Conservation (phyloP, 2,797 vertebrate species). For the Tauraco hartlaubi region DNA sequence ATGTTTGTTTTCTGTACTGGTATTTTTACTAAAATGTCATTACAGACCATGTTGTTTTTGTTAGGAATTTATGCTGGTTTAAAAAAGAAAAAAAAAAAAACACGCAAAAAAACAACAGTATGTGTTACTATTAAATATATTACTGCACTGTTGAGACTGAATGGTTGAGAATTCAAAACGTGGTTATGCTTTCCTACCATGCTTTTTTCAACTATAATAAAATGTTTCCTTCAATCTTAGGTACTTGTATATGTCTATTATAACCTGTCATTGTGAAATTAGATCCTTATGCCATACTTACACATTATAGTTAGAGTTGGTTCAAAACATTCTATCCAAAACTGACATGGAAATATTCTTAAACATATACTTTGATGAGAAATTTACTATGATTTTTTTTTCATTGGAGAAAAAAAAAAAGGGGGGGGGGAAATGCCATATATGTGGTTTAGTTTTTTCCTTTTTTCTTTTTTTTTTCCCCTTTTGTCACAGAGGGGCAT, state of each 20-base stretch:
- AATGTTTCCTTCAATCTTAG: constrained; percentile 29
- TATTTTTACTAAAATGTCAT: neutral
- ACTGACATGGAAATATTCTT: neutral
- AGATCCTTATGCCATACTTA: neutral
- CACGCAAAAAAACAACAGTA: neutral
- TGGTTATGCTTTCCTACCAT: neutral
- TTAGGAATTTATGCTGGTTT: neutral
- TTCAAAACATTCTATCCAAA: constrained; percentile 2
- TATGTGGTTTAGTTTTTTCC: neutral
- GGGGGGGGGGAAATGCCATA: neutral
- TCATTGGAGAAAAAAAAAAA: neutral
- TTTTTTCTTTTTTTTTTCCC: neutral
- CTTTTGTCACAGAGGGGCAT: neutral
- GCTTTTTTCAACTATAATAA: constrained; percentile 23
- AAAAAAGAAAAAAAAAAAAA: neutral
- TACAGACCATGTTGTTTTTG: neutral
- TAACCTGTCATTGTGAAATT: constrained; percentile 43
- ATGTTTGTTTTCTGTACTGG: neutral
- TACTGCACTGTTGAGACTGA: neutral
- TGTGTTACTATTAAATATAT: neutral
- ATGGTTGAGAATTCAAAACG: neutral
- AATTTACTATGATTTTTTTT: neutral
- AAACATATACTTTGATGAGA: neutral
- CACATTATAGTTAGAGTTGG: neutral
- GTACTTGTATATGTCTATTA: neutral